phyloP scores from a whole-genome alignment of 2,888 invertebrate genomes.

The Galeopsomyia nigrocyanea region DNA sequence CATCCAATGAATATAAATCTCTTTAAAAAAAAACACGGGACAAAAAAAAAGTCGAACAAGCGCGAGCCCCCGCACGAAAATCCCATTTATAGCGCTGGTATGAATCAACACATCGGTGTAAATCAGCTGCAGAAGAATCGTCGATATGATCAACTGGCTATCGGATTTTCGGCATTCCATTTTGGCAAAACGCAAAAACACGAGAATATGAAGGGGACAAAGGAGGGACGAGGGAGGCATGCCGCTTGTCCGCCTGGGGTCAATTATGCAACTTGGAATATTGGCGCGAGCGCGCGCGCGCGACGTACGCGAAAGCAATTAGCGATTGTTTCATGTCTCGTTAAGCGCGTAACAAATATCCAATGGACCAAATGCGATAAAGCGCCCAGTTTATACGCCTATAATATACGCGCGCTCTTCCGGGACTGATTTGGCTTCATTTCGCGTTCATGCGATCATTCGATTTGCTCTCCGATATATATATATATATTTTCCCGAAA shows the following conservation, averaged over 20 bases:
- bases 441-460: background rate
- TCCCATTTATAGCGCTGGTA: no score
- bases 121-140: background rate
- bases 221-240: background rate
- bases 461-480: background rate
- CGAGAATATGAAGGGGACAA: no score
- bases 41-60: background rate
- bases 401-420: constrained; percentile 4
- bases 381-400: background rate
- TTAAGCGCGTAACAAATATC: constrained; percentile 50
- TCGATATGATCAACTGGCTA: constrained; percentile 15
- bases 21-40: background rate
- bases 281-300: constrained; percentile 52
- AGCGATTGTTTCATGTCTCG: constrained; percentile 51
- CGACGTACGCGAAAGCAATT: constrained; percentile 53
- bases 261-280: constrained; percentile 58
- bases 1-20: no score
- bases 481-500: no score
- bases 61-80: background rate
- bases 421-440: constrained; percentile 8
- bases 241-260: constrained; percentile 42
- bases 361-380: constrained; percentile 3
- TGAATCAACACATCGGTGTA: constrained; percentile 16
- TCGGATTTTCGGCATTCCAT: constrained; percentile 11
- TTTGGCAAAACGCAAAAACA: background rate